phyloP scores from a whole-genome alignment of 2,113 vertebrate genomes.

The Apistogramma diplotaenia region DNA sequence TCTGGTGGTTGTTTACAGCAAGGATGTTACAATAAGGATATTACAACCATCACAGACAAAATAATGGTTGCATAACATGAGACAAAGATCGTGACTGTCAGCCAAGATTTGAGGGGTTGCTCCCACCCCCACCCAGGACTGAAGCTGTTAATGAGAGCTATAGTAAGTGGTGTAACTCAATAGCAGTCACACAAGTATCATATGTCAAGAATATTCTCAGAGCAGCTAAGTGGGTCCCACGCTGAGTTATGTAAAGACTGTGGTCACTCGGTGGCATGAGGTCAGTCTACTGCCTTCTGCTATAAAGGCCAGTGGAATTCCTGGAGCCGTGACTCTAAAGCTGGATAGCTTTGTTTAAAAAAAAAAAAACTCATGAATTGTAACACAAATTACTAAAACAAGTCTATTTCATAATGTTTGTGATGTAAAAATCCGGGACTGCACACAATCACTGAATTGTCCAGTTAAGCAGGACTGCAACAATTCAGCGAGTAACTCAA shows the following conservation, averaged over 20 bases:
- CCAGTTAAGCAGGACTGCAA: background rate
- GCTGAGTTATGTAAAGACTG: conserved; percentile 62
- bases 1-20: conserved; percentile 4
- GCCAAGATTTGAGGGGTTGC: background rate
- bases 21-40: background rate
- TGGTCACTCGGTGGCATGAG: conserved; percentile 40
- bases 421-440: background rate
- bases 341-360: conserved; percentile 38
- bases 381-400: conserved; percentile 33
- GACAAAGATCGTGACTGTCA: background rate
- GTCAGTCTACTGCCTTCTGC: conserved; percentile 36
- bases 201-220: conserved; percentile 15
- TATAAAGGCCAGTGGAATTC: conserved; percentile 47
- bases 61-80: background rate
- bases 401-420: conserved; percentile 2
- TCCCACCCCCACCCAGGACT: background rate
- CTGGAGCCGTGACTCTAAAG: conserved; percentile 26
- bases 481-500: too few species aligned
- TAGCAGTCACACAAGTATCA: conserved; percentile 41
- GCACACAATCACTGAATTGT: background rate
- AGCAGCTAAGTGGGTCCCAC: conserved; percentile 41
- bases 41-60: background rate
- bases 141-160: conserved; percentile 12
- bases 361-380: conserved; percentile 55
- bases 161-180: conserved; percentile 37